Evolutionary conservation across 2,113 vertebrate species (phyloP).

Genomic region (Marmota flaviventris): DNA sequence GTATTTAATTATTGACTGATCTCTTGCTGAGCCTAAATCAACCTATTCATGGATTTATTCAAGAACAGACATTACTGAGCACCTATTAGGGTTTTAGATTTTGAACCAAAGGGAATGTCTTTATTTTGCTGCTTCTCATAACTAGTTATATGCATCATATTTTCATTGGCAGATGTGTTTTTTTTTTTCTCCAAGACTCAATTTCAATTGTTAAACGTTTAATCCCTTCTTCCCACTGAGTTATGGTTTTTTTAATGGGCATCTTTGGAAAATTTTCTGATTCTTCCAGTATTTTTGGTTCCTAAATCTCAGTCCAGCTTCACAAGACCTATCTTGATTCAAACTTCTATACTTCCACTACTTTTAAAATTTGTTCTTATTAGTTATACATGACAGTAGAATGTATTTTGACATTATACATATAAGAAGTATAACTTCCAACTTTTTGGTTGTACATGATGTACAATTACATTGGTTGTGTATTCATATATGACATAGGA

Average conservation of each 20-base stretch:
- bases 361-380: too few relatives aligned
- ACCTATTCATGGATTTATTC: neutral
- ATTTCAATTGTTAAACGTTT: neutral
- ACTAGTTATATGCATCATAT: neutral
- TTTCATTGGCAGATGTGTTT: neutral
- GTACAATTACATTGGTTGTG: too few relatives aligned
- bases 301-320: neutral
- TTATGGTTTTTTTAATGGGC: neutral
- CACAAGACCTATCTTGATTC: neutral
- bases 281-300: neutral
- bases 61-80: neutral
- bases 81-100: neutral
- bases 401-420: too few relatives aligned
- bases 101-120: neutral
- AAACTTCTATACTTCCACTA: neutral
- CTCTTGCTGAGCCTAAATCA: neutral
- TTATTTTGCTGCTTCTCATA: neutral
- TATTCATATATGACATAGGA: too few relatives aligned
- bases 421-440: too few relatives aligned
- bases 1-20: neutral
- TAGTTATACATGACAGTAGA: too few relatives aligned
- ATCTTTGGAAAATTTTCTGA: neutral
- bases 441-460: too few relatives aligned
- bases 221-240: neutral
- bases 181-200: neutral